Evolutionary conservation across 2,797 vertebrate species (phyloP), one percentile per base, ranked within the genome.

Genomic region (Meriones psammophilus): DNA sequence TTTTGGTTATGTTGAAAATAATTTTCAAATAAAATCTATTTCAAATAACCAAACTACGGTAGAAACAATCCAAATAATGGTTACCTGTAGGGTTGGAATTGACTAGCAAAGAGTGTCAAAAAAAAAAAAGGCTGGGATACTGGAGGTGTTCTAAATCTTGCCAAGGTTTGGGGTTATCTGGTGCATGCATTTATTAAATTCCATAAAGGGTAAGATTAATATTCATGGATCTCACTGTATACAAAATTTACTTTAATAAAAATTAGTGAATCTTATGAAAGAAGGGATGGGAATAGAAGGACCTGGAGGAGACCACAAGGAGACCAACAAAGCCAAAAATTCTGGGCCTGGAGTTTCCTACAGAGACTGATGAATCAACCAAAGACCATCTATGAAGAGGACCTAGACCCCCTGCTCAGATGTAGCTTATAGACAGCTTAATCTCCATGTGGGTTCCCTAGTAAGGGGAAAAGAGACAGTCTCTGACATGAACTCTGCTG

Each of bases 1-100:
- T 87, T 94, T 89, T 68, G 68, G 18, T 64, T 76, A 79, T 28
- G 62, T 92, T 89, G 13, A 78, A 92, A 88, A 86, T 39, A 73
- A 92, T 89, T 94, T 90, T 28, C 85, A 78, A 89, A 73, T 83
- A 76, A 94, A 87, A 90, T 17, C 76, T 89, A 88, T 73, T 68
- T 68, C 39, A 91, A 93, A 96, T 33, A 74, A 69, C n/a, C 73
- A 84, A 68, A 56, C 58, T 60, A 17, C 36, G 18, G 24, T 88
- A 71, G 46, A 94, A 87, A 94, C 22, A 91, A 81, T 18, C 80
- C 18, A 71, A 94, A 74, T 12, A 83, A 39, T 90, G 13, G 18
- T 73, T 89, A 50, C n/a, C 8, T 58, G 0, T 81, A 2, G 5
- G 54, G n/a, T 54, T 68, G 18, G 12, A 39, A 88, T 33, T 64